phyloP scores from a whole-genome alignment of 2,113 vertebrate genomes.

The human region DNA sequence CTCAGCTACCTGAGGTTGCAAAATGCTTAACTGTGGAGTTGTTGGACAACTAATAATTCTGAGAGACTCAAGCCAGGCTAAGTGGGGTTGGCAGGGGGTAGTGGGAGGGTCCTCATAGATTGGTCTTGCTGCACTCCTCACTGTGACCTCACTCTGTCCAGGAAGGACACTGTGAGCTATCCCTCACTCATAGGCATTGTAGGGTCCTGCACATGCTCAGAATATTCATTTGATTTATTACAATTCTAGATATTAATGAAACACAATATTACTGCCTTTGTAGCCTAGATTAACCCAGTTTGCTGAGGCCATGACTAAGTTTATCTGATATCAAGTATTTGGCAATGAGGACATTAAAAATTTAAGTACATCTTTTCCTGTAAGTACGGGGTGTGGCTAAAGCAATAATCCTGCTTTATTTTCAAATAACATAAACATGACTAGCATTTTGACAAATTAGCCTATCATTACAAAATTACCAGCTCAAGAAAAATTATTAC shows the following conservation, averaged over 20 bases:
- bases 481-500: constrained; percentile 34
- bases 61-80: background rate
- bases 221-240: background rate
- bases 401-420: constrained; percentile 41
- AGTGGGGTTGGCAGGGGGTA: too few relatives aligned
- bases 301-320: background rate
- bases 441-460: constrained; percentile 24
- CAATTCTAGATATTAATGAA: background rate
- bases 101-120: background rate
- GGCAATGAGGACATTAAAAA: constrained; percentile 6
- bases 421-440: constrained; percentile 7
- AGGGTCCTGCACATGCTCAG: background rate
- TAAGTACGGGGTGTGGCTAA: constrained; percentile 26
- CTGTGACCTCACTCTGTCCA: background rate
- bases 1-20: background rate
- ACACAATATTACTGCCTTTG: background rate
- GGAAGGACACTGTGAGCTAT: background rate
- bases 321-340: constrained; percentile 51
- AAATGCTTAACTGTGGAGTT: background rate
- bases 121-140: background rate
- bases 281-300: background rate
- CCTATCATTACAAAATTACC: background rate
- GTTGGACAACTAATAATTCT: background rate
- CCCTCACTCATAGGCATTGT: background rate
- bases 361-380: background rate